phyloP scores from a whole-genome alignment of 92 coral and sea anemone genomes.

The Hydrozoanthus gracilis region DNA sequence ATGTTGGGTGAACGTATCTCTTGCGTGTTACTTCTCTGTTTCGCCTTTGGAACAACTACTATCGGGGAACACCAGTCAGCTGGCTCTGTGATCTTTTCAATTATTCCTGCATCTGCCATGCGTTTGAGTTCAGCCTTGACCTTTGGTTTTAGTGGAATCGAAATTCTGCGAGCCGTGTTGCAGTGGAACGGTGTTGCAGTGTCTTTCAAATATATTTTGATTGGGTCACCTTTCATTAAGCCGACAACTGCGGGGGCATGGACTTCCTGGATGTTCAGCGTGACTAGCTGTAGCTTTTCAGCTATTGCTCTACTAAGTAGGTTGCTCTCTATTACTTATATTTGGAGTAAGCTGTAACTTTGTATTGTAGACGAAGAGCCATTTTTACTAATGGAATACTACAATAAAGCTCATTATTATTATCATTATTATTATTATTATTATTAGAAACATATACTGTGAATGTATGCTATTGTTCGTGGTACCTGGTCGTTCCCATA shows the following conservation, averaged over 20 bases:
- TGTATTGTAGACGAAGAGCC: not conserved
- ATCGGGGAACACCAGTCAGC: not conserved
- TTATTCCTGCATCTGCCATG: not conserved
- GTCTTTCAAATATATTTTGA: not conserved
- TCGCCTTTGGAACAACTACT: too few relatives aligned
- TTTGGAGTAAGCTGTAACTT: not conserved
- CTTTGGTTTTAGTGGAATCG: too few relatives aligned
- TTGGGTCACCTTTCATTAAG: too few relatives aligned
- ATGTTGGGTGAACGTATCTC: too few relatives aligned
- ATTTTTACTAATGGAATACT: too few relatives aligned
- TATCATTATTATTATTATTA: too few relatives aligned
- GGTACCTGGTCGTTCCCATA: slow-evolving; percentile 1
- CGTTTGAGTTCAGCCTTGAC: not conserved
- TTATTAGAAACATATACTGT: slow-evolving; percentile 15
- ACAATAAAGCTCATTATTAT: too few relatives aligned
- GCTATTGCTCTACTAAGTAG: too few relatives aligned
- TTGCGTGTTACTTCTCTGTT: slow-evolving; percentile 37
- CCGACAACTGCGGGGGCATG: not conserved
- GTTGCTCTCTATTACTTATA: not conserved
- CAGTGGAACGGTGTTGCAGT: too few relatives aligned
- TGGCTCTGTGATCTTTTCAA: not conserved
- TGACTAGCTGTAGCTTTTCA: slow-evolving; percentile 9
- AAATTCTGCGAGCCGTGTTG: too few relatives aligned
- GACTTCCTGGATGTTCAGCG: not conserved
- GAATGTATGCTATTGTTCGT: slow-evolving; percentile 14